phyloP scores from a whole-genome alignment of 2,113 vertebrate species.

The Lophura nycthemera region DNA sequence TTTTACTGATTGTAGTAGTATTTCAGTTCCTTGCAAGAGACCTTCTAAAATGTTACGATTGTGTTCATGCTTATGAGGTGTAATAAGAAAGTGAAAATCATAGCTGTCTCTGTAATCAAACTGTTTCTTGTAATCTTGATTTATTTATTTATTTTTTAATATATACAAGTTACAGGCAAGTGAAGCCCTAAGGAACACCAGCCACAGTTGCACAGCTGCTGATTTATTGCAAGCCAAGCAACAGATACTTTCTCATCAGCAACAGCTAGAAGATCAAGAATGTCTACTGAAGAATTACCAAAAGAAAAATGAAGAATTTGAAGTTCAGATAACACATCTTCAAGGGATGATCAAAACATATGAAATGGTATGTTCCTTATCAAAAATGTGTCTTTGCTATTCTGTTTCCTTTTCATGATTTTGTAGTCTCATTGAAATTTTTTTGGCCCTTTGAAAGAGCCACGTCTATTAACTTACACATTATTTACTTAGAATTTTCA shows the following conservation, averaged over 20 bases:
- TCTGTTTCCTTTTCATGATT: background rate
- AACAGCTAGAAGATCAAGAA: constrained; percentile 87
- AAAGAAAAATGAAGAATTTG: constrained; percentile 80
- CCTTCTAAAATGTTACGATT: background rate
- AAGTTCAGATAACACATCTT: constrained; percentile 78
- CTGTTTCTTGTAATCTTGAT: background rate
- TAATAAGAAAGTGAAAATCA: background rate
- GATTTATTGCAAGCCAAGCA: constrained; percentile 92
- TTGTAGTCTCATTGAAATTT: background rate
- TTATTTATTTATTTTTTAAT: constrained; percentile 22
- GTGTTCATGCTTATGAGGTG: background rate
- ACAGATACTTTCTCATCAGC: constrained; percentile 88
- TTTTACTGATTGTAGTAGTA: background rate
- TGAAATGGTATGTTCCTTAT: constrained; percentile 80
- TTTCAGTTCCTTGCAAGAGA: background rate
- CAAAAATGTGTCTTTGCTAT: background rate
- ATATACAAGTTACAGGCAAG: constrained; percentile 90
- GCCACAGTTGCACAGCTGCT: constrained; percentile 90
- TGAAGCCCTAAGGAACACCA: constrained; percentile 91
- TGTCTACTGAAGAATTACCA: constrained; percentile 78
- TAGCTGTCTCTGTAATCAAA: background rate
- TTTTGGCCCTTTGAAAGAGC: background rate
- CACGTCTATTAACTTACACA: background rate
- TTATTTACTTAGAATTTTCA: background rate
- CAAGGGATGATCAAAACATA: constrained; percentile 77